Percentiles rank a stretch among this genome's conserved stretches.
phyloP scores from a whole-genome alignment of 2,113 vertebrate species.

The Psammodynastes pulverulentus region DNA sequence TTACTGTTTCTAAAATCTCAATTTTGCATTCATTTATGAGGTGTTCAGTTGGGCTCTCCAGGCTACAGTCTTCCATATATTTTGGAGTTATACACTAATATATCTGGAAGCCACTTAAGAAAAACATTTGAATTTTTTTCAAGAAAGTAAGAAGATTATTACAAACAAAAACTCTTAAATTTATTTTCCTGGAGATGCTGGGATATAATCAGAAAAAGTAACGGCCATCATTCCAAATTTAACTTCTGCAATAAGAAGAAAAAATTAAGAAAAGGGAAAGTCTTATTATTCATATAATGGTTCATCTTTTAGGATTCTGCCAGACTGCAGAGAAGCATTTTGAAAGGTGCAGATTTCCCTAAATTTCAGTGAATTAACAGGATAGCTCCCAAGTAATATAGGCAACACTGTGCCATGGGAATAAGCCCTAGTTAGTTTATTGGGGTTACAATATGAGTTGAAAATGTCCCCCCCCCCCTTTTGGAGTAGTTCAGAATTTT shows the following conservation, averaged over 20 bases:
- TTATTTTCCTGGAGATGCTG: no score
- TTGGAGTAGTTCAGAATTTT: background rate
- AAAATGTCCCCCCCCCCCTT: background rate
- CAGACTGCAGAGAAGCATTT: constrained; percentile 17
- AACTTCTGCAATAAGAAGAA: background rate
- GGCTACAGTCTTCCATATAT: background rate
- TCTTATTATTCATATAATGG: constrained; percentile 6
- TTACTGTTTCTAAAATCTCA: background rate
- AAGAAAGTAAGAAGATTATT: background rate
- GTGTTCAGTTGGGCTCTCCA: background rate
- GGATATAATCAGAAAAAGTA: background rate
- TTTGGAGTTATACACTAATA: background rate
- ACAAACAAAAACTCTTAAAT: background rate
- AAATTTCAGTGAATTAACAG: background rate
- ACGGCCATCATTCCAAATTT: background rate
- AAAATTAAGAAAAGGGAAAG: background rate
- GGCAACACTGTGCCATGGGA: background rate
- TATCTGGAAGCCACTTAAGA: background rate
- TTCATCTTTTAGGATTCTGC: constrained; percentile 20
- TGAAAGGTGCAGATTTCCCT: background rate
- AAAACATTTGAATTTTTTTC: background rate
- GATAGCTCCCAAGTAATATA: background rate
- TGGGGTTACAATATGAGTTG: background rate
- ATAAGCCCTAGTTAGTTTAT: background rate
- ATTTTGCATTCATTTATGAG: background rate